Evolutionary conservation across 2,888 invertebrate species (phyloP), one percentile per base, ranked within the genome.

Genomic region (Coelopa pilipes): DNA sequence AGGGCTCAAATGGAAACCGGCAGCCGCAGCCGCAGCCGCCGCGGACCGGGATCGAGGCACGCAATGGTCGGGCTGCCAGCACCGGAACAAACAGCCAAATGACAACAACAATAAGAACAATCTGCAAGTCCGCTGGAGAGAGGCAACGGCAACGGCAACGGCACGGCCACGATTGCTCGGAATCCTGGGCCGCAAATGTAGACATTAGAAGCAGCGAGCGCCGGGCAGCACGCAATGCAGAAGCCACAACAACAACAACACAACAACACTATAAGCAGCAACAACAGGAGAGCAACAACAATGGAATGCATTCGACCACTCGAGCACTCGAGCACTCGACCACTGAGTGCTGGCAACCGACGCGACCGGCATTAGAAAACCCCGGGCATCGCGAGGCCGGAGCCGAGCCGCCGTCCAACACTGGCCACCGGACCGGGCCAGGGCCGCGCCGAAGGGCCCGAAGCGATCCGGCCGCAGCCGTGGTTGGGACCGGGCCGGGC

Each of bases 111-210:
- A 34, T 7, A 34, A 34, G 4, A 34, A 34, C 34, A 7, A 34
- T 4, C 34, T 4, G 7, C 34, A 7, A 34, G 2, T 34, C 4
- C 34, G 34, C 2, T 2, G 34, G 4, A 2, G 34, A 34, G 34
- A 34, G 7, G 34, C 34, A 34, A 34, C 34, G 2, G 34, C 2
- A 34, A 34, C n/a, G n/a, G n/a, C n/a, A n/a, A n/a, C n/a, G 49
- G 10, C 49, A 49, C 13, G 49, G 49, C 49, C 13, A 49, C n/a
- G n/a, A n/a, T 53, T n/a, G 13, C 13, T 53, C 19, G 55, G 68
- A 73, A 74, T 73, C 73, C 65, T 24, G 12, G 53, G 66, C 69
- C 57, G 68, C 76, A 77, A 76, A 77, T 76, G 74, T 76, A 77
- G 75, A 77, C 77, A 76, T 76, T 76, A 76, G 72, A 76, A 34